Evolutionary conservation across 2,888 invertebrate species (phyloP), one percentile per base, ranked within the genome.

Genomic region (Hypercompe scribonia): DNA sequence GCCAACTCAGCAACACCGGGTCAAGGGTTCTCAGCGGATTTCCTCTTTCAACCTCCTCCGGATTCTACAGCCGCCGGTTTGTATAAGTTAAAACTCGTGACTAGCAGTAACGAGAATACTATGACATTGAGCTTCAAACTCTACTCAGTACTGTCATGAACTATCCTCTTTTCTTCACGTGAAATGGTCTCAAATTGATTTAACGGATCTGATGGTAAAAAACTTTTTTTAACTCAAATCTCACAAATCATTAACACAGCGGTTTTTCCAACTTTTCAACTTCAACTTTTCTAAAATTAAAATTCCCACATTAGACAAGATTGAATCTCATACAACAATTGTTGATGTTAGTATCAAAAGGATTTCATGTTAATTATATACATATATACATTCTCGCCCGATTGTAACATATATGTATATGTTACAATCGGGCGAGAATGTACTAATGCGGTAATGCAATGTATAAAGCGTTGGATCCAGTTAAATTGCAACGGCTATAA

Each of bases 1-100:
- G 97, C 98, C 73, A 98, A 98, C 93, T 98, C 98, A 0, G 97
- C 97, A 75, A 96, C 96, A 89, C 97, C 98, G 0, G 98, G 97
- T 0, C 97, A 97, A 86, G 98, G 98, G 2, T 98, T 98, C 91
- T 97, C 97, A 86, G 98, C 97, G 74, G 97, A 96, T 77, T 97
- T 96, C 91, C 97, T 97, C 87, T 97, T 97, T 87, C 97, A 97
- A 85, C 97, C 97, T 24, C 95, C 95, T 0, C 95, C 95, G 0
- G 95, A 95, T 71, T 95, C 95, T 15, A 95, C 95, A 0, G 95
- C 95, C 50, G 95, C 95, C 79, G 95, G 95, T 95, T 77, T 76
- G 86, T 84, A 74, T 72, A 33, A n/a, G 34, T 36, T 33, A 31
- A 42, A 15, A 4, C 31, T 36, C 34, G 10, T 0, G 10, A n/a